Base-by-base conservation (phyloP, 2,888 invertebrate species). In the Saturnia japonica region DNA sequence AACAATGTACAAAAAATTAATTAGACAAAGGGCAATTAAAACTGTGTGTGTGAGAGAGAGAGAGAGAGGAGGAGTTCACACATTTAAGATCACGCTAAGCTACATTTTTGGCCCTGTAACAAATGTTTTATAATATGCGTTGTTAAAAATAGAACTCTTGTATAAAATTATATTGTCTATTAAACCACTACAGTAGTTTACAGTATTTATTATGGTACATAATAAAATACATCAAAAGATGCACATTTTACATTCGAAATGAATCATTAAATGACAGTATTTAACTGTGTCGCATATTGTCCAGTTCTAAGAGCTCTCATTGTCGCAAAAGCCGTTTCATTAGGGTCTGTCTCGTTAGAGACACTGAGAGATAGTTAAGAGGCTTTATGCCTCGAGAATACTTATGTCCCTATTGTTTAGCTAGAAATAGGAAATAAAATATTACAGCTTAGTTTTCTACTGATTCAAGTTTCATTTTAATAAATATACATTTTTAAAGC, bases 241-340 rank as follows among this genome's bases (percentile, higher is more conserved):
- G 19, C 43, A 45, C 34, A 69, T 45, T 45, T 69, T 28, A 8
- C 62, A 25, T 62, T 69, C 62, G 25, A 69, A 62, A 62, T 25
- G 45, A 62, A 62, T 11, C 69, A 45, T 43, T 43, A 62, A 69
- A 69, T 45, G 62, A 22, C 28, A 69, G 69, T 62, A 45, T 69
- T 62, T 69, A 69, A 45, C 45, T 25, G 19, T 60, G 68, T 60
- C 43, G 68, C 60, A 43, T 43, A 19, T 68, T 60, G 68, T 68
- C 60, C 60, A 68, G 60, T 57, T 42, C 22, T 68, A 51, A 68
- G 68, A 60, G 69, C 45, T 47, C 64, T 69, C 51, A 22, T 54
- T 47, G 47, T 47, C 47, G 34, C 47, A 64, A 47, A 69, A 60
- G 62, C 45, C 62, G 64, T 69, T 47, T 69, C 34, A 69, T 6